These are phyloP conservation scores for Psilopogon haemacephalus DNA, from an alignment of 2,113 vertebrate genomes.

Conservation along the genomic window DNA sequence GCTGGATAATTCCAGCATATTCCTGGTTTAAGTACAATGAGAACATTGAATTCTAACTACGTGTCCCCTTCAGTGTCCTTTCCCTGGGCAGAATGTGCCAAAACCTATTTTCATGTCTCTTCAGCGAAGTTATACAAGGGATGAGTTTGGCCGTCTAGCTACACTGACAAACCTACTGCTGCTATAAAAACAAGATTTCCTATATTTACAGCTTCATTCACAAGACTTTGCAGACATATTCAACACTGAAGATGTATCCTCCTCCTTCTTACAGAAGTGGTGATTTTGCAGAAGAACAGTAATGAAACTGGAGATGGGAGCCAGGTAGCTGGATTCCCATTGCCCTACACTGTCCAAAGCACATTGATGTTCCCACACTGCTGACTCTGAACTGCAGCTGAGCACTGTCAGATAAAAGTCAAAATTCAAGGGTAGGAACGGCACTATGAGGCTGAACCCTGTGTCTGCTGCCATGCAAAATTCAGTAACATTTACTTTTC, in stretches of 20 bases:
- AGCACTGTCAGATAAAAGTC: background rate
- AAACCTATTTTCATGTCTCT: background rate
- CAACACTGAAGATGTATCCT: background rate
- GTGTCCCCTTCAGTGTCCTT: background rate
- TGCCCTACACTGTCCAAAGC: background rate
- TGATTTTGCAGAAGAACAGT: background rate
- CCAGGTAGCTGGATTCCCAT: background rate
- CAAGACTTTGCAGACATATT: background rate
- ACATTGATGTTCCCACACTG: background rate
- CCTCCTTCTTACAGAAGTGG: background rate
- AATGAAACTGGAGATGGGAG: background rate
- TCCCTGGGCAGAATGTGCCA: background rate
- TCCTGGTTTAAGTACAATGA: conserved; percentile 56
- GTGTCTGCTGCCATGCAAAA: background rate
- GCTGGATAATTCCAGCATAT: conserved; percentile 55
- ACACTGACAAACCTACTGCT: background rate
- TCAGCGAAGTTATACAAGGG: background rate
- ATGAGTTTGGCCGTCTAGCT: background rate
- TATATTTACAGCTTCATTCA: background rate
- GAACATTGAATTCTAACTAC: conserved; percentile 54
- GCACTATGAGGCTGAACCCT: background rate
- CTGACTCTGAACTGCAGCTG: background rate
- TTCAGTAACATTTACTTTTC: background rate
- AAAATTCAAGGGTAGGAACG: background rate
- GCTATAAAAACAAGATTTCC: background rate